Base-by-base conservation (phyloP, 2,888 invertebrate species). In the Stenolophus ochropezus region DNA sequence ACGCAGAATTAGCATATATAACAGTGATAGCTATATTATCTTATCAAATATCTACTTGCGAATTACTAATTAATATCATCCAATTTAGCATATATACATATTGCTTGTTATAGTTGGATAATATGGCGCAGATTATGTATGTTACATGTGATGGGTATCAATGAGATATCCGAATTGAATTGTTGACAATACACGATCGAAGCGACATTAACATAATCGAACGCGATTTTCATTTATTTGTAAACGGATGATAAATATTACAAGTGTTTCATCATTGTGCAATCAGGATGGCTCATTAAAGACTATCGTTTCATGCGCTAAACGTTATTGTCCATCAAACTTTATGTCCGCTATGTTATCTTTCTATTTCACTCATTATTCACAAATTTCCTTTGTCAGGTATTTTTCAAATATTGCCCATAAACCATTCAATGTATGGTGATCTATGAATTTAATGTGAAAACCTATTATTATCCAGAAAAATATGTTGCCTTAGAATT, bases 51-150 rank as follows among this genome's bases (percentile, higher is more conserved):
- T 81, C 81, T 81, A 81, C 81, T 81, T 81, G 81, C 81, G 81
- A 81, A 81, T 81, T 81, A 75, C 75, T 81, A 81, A 81, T 81
- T 81, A 81, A 81, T 81, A 81, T 81, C 81, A 81, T 71, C 81
- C 75, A 81, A 81, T 81, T 81, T 81, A 81, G 81, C 81, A 75
- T 81, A 81, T 81, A 80, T 42, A 80, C 73, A 80, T 80, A 80
- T 79, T 73, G 80, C 80, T 11, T 80, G 73, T 80, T 80, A 56
- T 71, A 69, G 71, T 73, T 53, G 73, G 80, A 80, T 80, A 80
- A 80, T 80, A 80, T 80, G 73, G 56, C 51, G 14, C 58, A 56
- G 80, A 73, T 80, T 80, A 80, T 80, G 58, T 51, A 75, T 75
- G 75, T 75, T 53, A 49, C 53, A 75, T 75, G 23, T 75, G 75